phyloP scores from a whole-genome alignment of 1,140 invertebrate species.

The Ostrea denselamellosa region DNA sequence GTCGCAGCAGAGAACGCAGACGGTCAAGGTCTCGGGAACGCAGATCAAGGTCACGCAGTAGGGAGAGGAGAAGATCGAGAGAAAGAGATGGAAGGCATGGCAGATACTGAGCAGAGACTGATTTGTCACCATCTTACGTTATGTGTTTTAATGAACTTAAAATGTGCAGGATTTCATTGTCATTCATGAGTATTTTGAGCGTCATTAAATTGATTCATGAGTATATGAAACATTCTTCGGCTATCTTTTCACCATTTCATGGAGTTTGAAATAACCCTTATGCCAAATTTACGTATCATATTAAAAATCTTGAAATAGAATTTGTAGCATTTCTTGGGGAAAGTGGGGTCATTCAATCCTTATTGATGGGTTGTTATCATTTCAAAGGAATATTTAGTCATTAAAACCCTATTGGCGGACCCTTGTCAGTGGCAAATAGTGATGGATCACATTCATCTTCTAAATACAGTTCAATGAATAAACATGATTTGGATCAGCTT shows the following conservation, averaged over 20 bases:
- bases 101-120: slow-evolving; percentile 41
- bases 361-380: no score
- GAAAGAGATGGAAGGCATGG: slow-evolving; percentile 50
- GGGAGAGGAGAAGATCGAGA: slow-evolving; percentile 64
- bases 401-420: no score
- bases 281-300: no score
- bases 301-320: no score
- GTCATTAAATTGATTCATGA: not conserved
- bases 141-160: not conserved
- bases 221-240: not conserved
- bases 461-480: no score
- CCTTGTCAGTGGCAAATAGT: no score
- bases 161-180: not conserved
- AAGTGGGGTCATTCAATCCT: no score
- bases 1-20: slow-evolving; percentile 59
- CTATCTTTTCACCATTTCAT: not conserved
- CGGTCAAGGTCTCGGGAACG: slow-evolving; percentile 65
- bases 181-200: not conserved
- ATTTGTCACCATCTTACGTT: not conserved
- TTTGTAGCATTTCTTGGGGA: no score
- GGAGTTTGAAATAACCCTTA: no score
- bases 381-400: no score
- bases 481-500: no score
- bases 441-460: no score
- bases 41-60: slow-evolving; percentile 63